Conservation (phyloP, 2,113 vertebrate genomes). For the Oenanthe melanoleuca region DNA sequence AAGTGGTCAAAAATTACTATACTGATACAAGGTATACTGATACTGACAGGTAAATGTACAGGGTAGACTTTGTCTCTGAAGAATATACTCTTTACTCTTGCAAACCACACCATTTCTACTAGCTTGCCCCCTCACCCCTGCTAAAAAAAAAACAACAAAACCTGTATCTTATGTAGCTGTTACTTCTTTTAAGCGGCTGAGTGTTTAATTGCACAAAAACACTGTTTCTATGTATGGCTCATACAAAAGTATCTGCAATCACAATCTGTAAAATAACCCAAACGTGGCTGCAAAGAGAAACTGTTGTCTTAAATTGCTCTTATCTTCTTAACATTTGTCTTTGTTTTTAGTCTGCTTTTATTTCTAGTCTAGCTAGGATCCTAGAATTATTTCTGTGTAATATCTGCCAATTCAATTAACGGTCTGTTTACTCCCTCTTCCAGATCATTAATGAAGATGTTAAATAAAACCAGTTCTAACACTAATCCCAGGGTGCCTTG, state of each 20-base stretch:
- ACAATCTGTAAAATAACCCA: neutral
- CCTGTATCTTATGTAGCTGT: neutral
- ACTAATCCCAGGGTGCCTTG: conserved; percentile 50
- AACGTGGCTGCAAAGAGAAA: neutral
- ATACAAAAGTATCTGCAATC: neutral
- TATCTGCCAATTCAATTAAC: conserved; percentile 70
- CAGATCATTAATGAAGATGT: conserved; percentile 71
- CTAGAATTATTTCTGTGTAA: neutral
- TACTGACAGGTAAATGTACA: neutral
- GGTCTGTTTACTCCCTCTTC: conserved; percentile 60
- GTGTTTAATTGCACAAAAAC: neutral
- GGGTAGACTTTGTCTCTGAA: neutral
- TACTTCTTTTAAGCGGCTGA: neutral
- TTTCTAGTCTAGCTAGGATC: neutral
- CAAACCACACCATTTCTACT: neutral
- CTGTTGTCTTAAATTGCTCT: neutral
- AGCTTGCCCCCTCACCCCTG: neutral
- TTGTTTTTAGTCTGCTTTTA: neutral
- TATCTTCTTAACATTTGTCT: neutral
- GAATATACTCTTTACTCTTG: neutral
- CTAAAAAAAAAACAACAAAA: neutral
- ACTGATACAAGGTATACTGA: neutral
- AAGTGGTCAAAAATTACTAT: neutral
- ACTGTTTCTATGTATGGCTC: neutral
- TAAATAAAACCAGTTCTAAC: conserved; percentile 56